Evolutionary conservation across 2,888 invertebrate genomes (phyloP).

Genomic region (Amphimallon solstitiale): DNA sequence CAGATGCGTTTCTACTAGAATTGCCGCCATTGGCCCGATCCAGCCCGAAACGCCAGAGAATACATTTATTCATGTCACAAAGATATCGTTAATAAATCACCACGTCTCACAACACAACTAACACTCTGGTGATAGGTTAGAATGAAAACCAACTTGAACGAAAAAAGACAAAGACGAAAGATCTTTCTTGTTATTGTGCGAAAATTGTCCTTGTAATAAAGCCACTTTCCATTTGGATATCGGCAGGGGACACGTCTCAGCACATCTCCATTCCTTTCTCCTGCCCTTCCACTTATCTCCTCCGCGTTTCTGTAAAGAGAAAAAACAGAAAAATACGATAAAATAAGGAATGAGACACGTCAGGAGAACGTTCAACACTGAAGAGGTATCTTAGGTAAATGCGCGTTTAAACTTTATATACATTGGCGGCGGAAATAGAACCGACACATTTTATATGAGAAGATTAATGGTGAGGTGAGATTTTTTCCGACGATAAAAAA

Average conservation of each 20-base stretch:
- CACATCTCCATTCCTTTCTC: background rate
- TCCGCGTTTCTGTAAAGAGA: background rate
- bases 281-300: background rate
- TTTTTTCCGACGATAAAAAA: background rate
- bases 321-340: background rate
- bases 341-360: too few relatives aligned
- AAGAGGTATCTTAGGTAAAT: too few relatives aligned
- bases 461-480: conserved; percentile 14
- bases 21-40: background rate
- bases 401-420: too few relatives aligned
- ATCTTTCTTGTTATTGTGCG: background rate
- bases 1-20: conserved; percentile 9
- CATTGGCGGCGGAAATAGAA: too few relatives aligned
- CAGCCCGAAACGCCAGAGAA: conserved; percentile 1
- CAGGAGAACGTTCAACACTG: too few relatives aligned
- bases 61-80: conserved; percentile 23
- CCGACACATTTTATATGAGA: conserved; percentile 7
- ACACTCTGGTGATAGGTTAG: too few relatives aligned
- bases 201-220: conserved; percentile 12
- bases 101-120: background rate
- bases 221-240: conserved; percentile 26
- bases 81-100: conserved; percentile 25
- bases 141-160: too few relatives aligned
- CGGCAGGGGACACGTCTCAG: background rate
- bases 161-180: background rate